phyloP scores from a whole-genome alignment of 2,113 vertebrate genomes.

The Alligator mississippiensis region DNA sequence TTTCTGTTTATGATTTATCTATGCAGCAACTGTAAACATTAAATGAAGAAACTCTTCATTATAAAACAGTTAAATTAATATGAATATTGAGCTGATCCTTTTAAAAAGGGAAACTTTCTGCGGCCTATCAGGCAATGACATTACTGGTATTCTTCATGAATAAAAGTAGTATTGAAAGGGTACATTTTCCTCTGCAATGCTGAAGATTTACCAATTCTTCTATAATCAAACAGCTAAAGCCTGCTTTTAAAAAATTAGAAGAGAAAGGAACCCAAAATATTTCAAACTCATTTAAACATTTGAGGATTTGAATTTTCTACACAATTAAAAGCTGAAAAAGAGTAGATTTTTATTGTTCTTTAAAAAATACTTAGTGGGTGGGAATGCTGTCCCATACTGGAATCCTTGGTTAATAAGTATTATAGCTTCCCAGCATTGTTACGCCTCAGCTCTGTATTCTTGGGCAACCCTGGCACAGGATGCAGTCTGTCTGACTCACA shows the following conservation, averaged over 20 bases:
- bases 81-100: background rate
- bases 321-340: background rate
- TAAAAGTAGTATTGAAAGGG: background rate
- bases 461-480: too few relatives aligned
- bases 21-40: constrained; percentile 42
- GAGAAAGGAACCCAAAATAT: background rate
- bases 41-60: constrained; percentile 9
- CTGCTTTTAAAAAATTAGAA: background rate
- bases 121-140: background rate
- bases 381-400: background rate
- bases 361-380: background rate
- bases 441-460: too few relatives aligned
- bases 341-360: background rate
- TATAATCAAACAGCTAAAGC: background rate
- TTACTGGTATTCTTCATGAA: background rate
- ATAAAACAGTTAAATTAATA: constrained; percentile 31
- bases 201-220: background rate
- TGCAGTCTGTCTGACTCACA: too few relatives aligned
- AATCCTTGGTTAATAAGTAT: background rate
- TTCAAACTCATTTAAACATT: background rate
- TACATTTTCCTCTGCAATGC: background rate
- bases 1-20: constrained; percentile 62
- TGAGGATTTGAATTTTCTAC: background rate
- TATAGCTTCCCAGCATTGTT: too few relatives aligned
- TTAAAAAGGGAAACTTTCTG: constrained; percentile 24